Evolutionary conservation across 2,888 invertebrate genomes (phyloP), one percentile per base, ranked within the genome.

Genomic region (Charanyca ferruginea): DNA sequence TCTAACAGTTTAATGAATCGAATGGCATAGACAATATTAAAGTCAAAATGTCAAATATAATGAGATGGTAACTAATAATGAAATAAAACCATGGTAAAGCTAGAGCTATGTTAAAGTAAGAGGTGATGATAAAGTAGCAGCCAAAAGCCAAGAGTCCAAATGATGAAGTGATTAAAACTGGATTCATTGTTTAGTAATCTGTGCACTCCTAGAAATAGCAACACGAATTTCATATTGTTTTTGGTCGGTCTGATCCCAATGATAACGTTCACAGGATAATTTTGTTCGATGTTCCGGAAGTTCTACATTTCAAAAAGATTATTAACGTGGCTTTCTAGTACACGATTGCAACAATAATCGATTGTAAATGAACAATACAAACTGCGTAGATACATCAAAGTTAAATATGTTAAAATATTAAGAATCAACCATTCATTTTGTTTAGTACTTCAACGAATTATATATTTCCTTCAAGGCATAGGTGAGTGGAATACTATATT

Each of bases 191-290:
- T 61, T 2, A 68, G 28, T 7, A 65, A 41, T 28, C 45, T 61
- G 28, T 72, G 57, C 18, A 65, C 18, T 11, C 41, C 58, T 61
- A 68, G 64, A 44, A 68, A 25, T 16, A n/a, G n/a, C 42, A 71
- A 51, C 0, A 71, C 58, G 8, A 63, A 63, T n/a, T 51, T 47
- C 0, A 66, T 41, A 9, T 63, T 59, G 0, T 22, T 25, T 6
- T 63, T 42, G 2, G 22, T 22, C 25, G 52, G 45, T 5, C 16
- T 3, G 13, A 67, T 22, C 16, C 32, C 18, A 4, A 11, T 1
- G 0, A 51, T 3, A n/a, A n/a, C 42, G n/a, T n/a, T 42, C 42
- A n/a, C 18, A 7, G 18, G n/a, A 6, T 38, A 7, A 42, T 42
- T 42, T 42, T 42, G 42, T 42, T n/a, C n/a, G n/a, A 42, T 18